These are phyloP conservation scores for Potorous gilbertii DNA, from an alignment of 2,797 vertebrate genomes.

Conservation along the genomic window DNA sequence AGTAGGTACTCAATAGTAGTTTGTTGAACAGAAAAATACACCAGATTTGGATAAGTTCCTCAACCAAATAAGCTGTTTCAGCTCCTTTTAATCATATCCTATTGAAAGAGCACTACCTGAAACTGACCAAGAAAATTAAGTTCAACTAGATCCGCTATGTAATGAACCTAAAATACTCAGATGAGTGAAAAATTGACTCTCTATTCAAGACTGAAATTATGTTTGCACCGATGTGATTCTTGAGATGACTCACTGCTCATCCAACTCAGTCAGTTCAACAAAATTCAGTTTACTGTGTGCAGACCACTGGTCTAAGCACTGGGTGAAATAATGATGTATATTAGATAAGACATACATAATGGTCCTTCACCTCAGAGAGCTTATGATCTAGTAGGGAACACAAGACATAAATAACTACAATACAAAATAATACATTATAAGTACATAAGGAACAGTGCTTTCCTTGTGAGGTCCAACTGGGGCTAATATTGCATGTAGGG, in stretches of 20 bases:
- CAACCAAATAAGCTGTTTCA: neutral
- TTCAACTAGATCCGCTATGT: neutral
- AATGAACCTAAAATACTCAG: neutral
- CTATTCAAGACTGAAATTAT: neutral
- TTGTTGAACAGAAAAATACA: neutral
- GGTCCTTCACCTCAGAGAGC: neutral
- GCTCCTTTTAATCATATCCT: neutral
- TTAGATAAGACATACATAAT: neutral
- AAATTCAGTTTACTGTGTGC: neutral
- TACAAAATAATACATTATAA: neutral
- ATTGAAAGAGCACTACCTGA: neutral
- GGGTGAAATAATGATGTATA: neutral
- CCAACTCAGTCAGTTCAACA: neutral
- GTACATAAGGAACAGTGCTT: neutral
- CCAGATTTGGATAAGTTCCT: neutral
- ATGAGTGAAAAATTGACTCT: neutral
- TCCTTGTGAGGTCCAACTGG: neutral
- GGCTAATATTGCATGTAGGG: neutral
- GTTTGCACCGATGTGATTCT: neutral
- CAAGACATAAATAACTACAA: neutral
- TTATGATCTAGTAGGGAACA: neutral
- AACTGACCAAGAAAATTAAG: neutral
- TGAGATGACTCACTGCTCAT: neutral
- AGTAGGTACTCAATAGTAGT: neutral
- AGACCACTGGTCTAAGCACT: neutral